Conservation (phyloP, 2,888 invertebrate genomes). For the Laothoe populi region DNA sequence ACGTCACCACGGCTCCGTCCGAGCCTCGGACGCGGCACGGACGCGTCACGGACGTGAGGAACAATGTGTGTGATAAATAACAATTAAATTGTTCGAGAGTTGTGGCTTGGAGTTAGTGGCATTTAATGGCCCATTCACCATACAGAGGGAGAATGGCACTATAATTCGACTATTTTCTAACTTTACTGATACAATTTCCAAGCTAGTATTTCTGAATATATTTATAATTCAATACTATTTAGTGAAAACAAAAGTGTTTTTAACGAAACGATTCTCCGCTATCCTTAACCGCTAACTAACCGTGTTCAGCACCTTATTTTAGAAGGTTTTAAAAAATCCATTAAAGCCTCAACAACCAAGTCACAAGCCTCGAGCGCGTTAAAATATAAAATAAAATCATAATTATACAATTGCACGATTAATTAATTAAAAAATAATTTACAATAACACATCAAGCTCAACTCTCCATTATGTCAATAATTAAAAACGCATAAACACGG, state of each 20-base stretch:
- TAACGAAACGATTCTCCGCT: neutral
- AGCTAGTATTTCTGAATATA: neutral
- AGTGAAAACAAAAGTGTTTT: too few relatives aligned
- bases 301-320: slow-evolving; percentile 16
- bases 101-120: neutral
- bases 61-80: slow-evolving; percentile 13
- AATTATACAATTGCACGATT: slow-evolving; percentile 41
- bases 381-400: slow-evolving; percentile 48
- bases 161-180: too few relatives aligned
- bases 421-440: slow-evolving; percentile 36
- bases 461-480: slow-evolving; percentile 48
- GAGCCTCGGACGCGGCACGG: neutral
- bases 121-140: neutral
- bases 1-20: slow-evolving; percentile 14
- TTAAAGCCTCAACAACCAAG: neutral
- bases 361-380: slow-evolving; percentile 18
- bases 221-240: neutral
- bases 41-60: slow-evolving; percentile 8
- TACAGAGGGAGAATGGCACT: neutral
- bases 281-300: slow-evolving; percentile 1
- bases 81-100: neutral
- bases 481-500: slow-evolving; percentile 22
- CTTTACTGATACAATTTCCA: neutral
- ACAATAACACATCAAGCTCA: slow-evolving; percentile 71
- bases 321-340: neutral